These are phyloP conservation scores for Zenarchopterus dispar DNA, from an alignment of 2,797 vertebrate species.

Conservation along the genomic window DNA sequence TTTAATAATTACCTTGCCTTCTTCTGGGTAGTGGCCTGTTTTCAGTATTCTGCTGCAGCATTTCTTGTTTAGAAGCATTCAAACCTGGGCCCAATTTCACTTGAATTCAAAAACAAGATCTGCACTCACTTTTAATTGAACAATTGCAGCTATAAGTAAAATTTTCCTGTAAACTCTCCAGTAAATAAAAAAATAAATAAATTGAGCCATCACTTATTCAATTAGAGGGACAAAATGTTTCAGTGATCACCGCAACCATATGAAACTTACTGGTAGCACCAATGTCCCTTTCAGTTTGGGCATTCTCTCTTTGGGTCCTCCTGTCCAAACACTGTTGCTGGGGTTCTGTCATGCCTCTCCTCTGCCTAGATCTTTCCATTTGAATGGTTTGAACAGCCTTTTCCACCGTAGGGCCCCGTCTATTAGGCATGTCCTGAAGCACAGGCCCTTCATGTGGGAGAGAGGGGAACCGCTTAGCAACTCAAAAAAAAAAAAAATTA, in stretches of 20 bases:
- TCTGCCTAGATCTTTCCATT: conserved; percentile 77
- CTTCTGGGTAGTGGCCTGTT: conserved; percentile 87
- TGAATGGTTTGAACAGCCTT: conserved; percentile 94
- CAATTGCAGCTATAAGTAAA: neutral
- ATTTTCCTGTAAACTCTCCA: neutral
- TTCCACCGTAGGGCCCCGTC: conserved; percentile 93
- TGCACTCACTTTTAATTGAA: neutral
- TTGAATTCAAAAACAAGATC: conserved; percentile 23
- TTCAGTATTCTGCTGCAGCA: conserved; percentile 81
- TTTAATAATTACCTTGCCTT: conserved; percentile 84
- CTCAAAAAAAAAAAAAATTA: neutral
- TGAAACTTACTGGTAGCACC: conserved; percentile 43
- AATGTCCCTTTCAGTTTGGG: conserved; percentile 48
- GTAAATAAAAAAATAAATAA: neutral
- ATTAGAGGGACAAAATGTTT: neutral
- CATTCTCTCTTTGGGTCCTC: conserved; percentile 73
- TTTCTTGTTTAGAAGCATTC: conserved; percentile 57
- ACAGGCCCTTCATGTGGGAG: conserved; percentile 72
- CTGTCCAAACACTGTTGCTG: conserved; percentile 69
- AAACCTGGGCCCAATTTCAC: conserved; percentile 38
- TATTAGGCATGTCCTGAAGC: conserved; percentile 83
- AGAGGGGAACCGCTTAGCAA: no score
- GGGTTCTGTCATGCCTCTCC: conserved; percentile 58
- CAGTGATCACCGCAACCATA: neutral
- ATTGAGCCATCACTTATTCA: neutral